Evolutionary conservation across 2,888 invertebrate species (phyloP).

Genomic region (Protophormia terraenovae): DNA sequence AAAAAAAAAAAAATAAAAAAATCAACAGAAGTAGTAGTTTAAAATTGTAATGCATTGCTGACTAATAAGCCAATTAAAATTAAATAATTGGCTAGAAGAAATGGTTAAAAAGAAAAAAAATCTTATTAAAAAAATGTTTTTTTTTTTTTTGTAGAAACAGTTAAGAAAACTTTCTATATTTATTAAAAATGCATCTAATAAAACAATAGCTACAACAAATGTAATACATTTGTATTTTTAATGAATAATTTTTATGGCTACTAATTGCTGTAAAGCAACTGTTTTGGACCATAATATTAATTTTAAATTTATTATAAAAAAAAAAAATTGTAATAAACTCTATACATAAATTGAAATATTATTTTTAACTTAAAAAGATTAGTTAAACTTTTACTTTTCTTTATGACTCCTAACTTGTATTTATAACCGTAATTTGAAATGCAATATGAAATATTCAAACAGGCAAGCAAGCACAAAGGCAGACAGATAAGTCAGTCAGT

Average conservation of each 20-base stretch:
- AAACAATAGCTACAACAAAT: neutral
- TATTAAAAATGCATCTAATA: conserved; percentile 1
- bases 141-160: no score
- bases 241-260: neutral
- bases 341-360: neutral
- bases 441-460: neutral
- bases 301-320: neutral
- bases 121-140: conserved; percentile 10
- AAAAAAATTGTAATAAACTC: neutral
- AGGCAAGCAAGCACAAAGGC: neutral
- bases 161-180: conserved; percentile 28
- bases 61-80: conserved; percentile 60
- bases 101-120: conserved; percentile 8
- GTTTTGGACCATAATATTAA: neutral
- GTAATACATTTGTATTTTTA: conserved; percentile 33
- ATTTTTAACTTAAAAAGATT: no score
- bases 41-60: conserved; percentile 36
- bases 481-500: neutral
- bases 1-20: conserved; percentile 2
- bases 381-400: conserved; percentile 49
- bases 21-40: neutral
- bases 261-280: neutral
- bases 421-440: conserved; percentile 9
- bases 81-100: conserved; percentile 50
- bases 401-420: conserved; percentile 4